A percentile compares a stretch with the other conserved stretches of the same genome.
Conservation (phyloP, 2,888 invertebrate genomes). For the Blastobasis lacticolella region DNA sequence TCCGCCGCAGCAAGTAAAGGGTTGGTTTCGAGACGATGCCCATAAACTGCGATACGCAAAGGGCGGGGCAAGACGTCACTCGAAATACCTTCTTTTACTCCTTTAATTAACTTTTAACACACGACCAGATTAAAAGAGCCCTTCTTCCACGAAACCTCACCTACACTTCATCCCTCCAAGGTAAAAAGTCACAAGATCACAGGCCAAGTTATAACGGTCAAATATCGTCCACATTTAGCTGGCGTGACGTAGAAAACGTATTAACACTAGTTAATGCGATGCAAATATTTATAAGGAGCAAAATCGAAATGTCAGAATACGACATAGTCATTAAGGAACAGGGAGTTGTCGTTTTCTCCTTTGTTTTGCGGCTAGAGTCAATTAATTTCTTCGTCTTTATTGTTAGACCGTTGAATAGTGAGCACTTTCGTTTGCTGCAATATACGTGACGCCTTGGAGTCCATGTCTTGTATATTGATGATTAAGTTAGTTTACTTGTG, state of each 20-base stretch:
- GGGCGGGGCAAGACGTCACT: constrained; percentile 54
- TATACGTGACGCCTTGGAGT: too few relatives aligned
- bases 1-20: constrained; percentile 50
- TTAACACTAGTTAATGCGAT: constrained; percentile 1
- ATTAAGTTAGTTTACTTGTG: too few relatives aligned
- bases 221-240: neutral
- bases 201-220: too few relatives aligned
- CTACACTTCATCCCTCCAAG: too few relatives aligned
- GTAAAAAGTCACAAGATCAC: too few relatives aligned
- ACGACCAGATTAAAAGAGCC: neutral
- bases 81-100: constrained; percentile 45
- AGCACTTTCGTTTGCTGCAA: neutral
- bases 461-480: too few relatives aligned
- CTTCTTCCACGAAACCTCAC: too few relatives aligned
- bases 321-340: constrained; percentile 2
- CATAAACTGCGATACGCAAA: constrained; percentile 58
- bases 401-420: constrained; percentile 4
- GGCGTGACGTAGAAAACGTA: neutral
- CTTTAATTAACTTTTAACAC: constrained; percentile 64
- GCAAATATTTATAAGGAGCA: constrained; percentile 8
- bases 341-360: too few relatives aligned
- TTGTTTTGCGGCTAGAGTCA: neutral
- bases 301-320: constrained; percentile 9
- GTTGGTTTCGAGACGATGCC: constrained; percentile 35
- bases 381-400: constrained; percentile 1